A percentile compares a stretch with the other conserved stretches of the same genome.
Conservation (phyloP, 2,888 invertebrate species). For the Corythucha ciliata region DNA sequence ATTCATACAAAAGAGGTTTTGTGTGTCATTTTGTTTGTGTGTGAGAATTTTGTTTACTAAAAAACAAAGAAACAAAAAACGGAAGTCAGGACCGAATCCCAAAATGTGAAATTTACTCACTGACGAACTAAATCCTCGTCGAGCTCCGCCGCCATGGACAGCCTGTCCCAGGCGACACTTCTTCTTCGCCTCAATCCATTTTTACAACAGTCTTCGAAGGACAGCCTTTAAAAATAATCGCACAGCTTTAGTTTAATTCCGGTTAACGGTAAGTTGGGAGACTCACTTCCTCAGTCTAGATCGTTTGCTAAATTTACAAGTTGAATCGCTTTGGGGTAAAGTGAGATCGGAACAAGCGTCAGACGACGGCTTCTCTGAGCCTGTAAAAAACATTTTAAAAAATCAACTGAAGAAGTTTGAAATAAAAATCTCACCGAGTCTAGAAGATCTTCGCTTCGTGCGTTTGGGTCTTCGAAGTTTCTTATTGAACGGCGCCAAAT, state of each 20-base stretch:
- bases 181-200: slow-evolving; percentile 22
- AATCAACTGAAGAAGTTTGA: not conserved
- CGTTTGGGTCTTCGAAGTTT: slow-evolving; percentile 30
- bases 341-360: slow-evolving; percentile 36
- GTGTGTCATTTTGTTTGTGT: not conserved
- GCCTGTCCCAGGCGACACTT: slow-evolving; percentile 30
- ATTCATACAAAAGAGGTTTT: not conserved
- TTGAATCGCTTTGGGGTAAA: slow-evolving; percentile 24
- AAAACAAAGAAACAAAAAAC: not conserved
- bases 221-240: slow-evolving; percentile 22
- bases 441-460: slow-evolving; percentile 29
- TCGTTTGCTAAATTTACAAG: slow-evolving; percentile 33
- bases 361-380: slow-evolving; percentile 37
- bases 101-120: too few relatives aligned
- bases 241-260: not conserved
- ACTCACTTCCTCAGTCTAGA: slow-evolving; percentile 34
- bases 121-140: too few relatives aligned
- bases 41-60: too few relatives aligned
- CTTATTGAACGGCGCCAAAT: slow-evolving; percentile 25
- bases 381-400: slow-evolving; percentile 20
- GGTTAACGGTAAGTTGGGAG: not conserved
- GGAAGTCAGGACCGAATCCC: too few relatives aligned
- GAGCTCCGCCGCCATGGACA: slow-evolving; percentile 27
- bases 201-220: slow-evolving; percentile 29
- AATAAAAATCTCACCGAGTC: slow-evolving; percentile 22